Evolutionary conservation across 92 coral and sea anemone species (phyloP), one percentile per base, ranked within the genome.

Genomic region (Chrysogorgia sp.): DNA sequence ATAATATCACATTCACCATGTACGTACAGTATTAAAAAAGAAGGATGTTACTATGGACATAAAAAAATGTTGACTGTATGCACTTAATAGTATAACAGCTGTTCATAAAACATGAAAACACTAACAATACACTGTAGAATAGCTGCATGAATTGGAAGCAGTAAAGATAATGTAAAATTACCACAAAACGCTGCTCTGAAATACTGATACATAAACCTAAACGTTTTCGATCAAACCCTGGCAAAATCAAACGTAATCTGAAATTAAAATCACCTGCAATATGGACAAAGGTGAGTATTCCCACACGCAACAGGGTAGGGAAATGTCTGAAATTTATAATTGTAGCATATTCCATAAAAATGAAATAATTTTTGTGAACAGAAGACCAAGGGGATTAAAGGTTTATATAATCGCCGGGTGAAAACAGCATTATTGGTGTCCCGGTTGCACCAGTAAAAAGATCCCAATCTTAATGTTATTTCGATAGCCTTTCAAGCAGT

Each of bases 401-500:
- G n/a, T n/a, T n/a, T 15, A 47, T 7, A 6, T 7, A 2, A 47
- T n/a, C 15, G 53, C n/a, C 15, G 15, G n/a, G 2, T 7, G 2
- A 47, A 47, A 12, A 47, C 53, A 47, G 53, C 10, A 47, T 47
- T n/a, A n/a, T n/a, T n/a, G n/a, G n/a, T n/a, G n/a, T n/a, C n/a
- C n/a, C n/a, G n/a, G n/a, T n/a, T n/a, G n/a, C n/a, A n/a, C n/a
- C n/a, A n/a, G n/a, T n/a, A n/a, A n/a, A n/a, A n/a, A n/a, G n/a
- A n/a, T n/a, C n/a, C n/a, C n/a, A n/a, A n/a, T n/a, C n/a, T n/a
- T n/a, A n/a, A n/a, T n/a, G n/a, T n/a, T n/a, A n/a, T n/a, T n/a
- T n/a, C n/a, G n/a, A 2, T n/a, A 15, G 53, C 53, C n/a, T 53
- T 50, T 72, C 23, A 72, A 72, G 50, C 64, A 72, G 64, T 49